Conservation (phyloP, 2,888 invertebrate genomes). For the Glyphotaelius pellucidus region DNA sequence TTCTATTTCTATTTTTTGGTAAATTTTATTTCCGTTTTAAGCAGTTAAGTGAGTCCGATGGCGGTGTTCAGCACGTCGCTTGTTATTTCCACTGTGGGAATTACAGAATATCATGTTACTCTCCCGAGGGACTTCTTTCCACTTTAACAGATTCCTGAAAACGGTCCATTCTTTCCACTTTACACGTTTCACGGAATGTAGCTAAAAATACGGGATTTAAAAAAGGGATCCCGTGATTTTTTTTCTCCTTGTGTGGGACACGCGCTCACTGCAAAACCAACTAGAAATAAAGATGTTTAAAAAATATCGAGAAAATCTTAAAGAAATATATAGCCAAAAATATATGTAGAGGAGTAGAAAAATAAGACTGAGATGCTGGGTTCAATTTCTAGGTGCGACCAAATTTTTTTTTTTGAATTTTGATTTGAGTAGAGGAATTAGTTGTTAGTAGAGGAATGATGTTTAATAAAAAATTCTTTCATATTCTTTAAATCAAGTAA, state of each 20-base stretch:
- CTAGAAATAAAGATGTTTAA: too few species aligned
- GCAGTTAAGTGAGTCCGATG: neutral
- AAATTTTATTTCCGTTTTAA: neutral
- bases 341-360: too few species aligned
- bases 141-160: conserved; percentile 37
- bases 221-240: neutral
- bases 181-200: conserved; percentile 12
- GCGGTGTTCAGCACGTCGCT: neutral
- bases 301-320: too few species aligned
- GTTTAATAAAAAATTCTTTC: too few species aligned
- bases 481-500: too few species aligned
- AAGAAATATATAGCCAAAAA: too few species aligned
- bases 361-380: too few species aligned
- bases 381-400: too few species aligned
- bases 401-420: too few species aligned
- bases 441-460: too few species aligned
- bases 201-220: conserved; percentile 31
- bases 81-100: conserved; percentile 38
- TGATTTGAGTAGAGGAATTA: too few species aligned
- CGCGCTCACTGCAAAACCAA: neutral
- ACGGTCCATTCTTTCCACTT: conserved; percentile 6
- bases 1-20: neutral
- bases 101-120: conserved; percentile 51
- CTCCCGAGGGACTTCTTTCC: conserved; percentile 41
- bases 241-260: neutral